Conservation (phyloP, 2,113 vertebrate species). For the Orthonyx spaldingii region DNA sequence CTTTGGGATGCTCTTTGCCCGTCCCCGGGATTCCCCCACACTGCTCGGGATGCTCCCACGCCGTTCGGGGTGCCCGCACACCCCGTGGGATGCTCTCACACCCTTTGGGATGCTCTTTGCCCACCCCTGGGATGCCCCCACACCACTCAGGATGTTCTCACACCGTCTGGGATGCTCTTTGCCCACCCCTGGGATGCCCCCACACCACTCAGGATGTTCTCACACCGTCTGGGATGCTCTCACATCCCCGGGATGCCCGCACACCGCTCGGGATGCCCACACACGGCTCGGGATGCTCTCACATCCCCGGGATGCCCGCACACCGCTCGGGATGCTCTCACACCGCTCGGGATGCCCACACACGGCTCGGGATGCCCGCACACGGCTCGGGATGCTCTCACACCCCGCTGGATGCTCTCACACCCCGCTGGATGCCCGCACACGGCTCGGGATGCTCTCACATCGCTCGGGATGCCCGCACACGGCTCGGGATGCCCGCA, state of each 20-base stretch:
- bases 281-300: rapidly evolving
- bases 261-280: too few relatives aligned
- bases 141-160: not conserved
- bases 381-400: not conserved
- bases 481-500: too few relatives aligned
- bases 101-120: not conserved
- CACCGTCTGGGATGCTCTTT: not conserved
- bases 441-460: not conserved
- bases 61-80: too few relatives aligned
- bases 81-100: not conserved
- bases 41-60: not conserved
- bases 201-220: too few relatives aligned
- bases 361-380: rapidly evolving
- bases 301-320: too few relatives aligned
- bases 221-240: not conserved
- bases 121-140: too few relatives aligned
- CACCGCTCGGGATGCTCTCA: not conserved
- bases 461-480: not conserved
- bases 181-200: too few relatives aligned
- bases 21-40: too few relatives aligned
- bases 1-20: rapidly evolving
- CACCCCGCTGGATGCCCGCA: too few relatives aligned
- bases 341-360: not conserved
- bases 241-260: too few relatives aligned
- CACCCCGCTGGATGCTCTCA: not conserved